Percentiles rank a stretch among this genome's conserved stretches.
Conservation (phyloP, 1,140 invertebrate genomes). For the Lamellibrachia luymesi region DNA sequence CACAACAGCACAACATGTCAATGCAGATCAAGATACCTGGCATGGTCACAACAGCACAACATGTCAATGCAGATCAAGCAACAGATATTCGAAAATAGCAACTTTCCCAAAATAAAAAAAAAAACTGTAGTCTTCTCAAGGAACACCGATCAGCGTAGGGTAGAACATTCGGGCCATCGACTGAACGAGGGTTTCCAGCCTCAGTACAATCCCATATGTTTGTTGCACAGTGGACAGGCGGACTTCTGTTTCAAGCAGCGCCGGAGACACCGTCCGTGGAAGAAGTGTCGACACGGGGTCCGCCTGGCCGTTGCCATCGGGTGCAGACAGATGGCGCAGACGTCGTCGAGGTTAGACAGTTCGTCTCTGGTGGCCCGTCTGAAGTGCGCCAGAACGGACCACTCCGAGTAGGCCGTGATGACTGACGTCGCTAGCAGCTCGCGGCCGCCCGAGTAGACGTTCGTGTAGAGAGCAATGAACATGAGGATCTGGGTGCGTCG, state of each 20-base stretch:
- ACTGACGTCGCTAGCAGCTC: slow-evolving; percentile 64
- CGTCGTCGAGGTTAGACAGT: slow-evolving; percentile 69
- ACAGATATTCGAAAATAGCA: neutral
- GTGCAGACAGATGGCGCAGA: slow-evolving; percentile 73
- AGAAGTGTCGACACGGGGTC: slow-evolving; percentile 75
- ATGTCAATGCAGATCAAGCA: neutral
- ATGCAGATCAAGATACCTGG: neutral
- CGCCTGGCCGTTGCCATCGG: slow-evolving; percentile 67
- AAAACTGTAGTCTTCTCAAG: neutral
- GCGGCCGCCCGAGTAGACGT: slow-evolving; percentile 67
- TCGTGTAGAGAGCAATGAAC: slow-evolving; percentile 66
- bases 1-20: neutral
- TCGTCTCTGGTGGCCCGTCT: slow-evolving; percentile 67
- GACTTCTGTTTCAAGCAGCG: slow-evolving; percentile 69
- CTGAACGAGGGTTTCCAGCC: neutral
- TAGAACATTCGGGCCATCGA: neutral
- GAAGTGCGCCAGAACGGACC: slow-evolving; percentile 65
- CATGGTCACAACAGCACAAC: neutral
- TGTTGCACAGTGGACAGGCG: slow-evolving; percentile 68
- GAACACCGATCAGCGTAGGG: neutral
- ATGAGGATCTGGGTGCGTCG: slow-evolving; percentile 45
- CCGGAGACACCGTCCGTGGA: slow-evolving; percentile 73
- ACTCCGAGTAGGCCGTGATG: slow-evolving; percentile 62
- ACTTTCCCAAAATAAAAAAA: neutral
- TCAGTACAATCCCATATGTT: neutral